Base-by-base conservation (phyloP, 2,888 invertebrate genomes). In the Nemapogon koenigi region DNA sequence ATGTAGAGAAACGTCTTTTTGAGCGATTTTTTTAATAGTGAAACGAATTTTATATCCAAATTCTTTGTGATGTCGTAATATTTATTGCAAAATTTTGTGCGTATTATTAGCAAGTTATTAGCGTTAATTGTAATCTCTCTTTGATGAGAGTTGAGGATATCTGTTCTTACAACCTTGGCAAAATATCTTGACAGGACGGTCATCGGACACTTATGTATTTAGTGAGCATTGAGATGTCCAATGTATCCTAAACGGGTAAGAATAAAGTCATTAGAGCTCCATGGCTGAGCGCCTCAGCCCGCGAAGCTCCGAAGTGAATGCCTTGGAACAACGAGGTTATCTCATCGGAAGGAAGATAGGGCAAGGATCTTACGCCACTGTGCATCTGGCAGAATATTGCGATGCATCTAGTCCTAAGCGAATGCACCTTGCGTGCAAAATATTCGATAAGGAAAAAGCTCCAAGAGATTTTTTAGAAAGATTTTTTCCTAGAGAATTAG, bases 401-500 rank as follows among this genome's bases (percentile, higher is more conserved):
- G 90, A 91, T 67, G 84, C 83, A 19, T 78, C 83, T 41, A 87
- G 84, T 43, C 82, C 85, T 16, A 88, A 87, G 59, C 85, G 85
- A 52, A 85, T 89, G 76, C 85, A 86, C 54, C 80, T 93, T 41
- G 93, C 92, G 16, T 93, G 92, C 67, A 96, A 96, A 70, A 91
- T 96, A 57, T 94, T 95, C 55, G 92, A 94, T 60, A 91, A 92
- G 57, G 87, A 88, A 49, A 91, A 91, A 67, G 93, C 94, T 31
- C 94, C 94, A 6, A 80, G 83, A 42, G 94, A 96, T 75, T 96
- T 94, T 75, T 83, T 94, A 51, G 88, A 90, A 49, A 94, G 93
- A 71, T 97, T 97, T 73, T 91, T 96, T 55, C 95, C 96, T 17
- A 85, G 96, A 42, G 96, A 97, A 79, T 81, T 96, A 49, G 91